Evolutionary conservation across 2,797 vertebrate genomes (phyloP).

Genomic region (Myoxocephalus aenaeus): DNA sequence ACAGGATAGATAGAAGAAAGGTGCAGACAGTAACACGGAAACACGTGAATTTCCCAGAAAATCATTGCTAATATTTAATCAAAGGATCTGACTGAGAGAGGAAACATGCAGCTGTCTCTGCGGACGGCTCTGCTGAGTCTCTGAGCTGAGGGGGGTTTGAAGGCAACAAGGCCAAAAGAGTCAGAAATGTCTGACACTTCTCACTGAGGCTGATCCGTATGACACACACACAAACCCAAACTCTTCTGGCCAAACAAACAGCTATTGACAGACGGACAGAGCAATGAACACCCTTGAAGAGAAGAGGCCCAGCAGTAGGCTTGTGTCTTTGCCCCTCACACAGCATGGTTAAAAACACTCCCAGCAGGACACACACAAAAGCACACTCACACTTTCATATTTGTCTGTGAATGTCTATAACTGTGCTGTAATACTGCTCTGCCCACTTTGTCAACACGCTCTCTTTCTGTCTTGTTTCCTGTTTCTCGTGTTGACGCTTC

Average conservation of each 20-base stretch:
- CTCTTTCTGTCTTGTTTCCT: constrained; percentile 39
- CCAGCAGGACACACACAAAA: constrained; percentile 36
- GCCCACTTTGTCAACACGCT: constrained; percentile 69
- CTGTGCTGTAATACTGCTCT: constrained; percentile 29
- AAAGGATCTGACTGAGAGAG: constrained; percentile 27
- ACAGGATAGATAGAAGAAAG: constrained; percentile 31
- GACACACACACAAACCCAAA: constrained; percentile 39
- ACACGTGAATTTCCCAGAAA: constrained; percentile 17
- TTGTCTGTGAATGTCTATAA: constrained; percentile 25
- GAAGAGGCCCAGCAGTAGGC: constrained; percentile 50
- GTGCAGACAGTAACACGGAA: not conserved
- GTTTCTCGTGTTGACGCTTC: constrained; percentile 9
- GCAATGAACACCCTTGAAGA: constrained; percentile 33
- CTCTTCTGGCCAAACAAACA: constrained; percentile 61
- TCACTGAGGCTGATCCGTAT: constrained; percentile 42
- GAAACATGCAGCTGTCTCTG: constrained; percentile 49
- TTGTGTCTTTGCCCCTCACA: constrained; percentile 47
- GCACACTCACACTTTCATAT: constrained; percentile 20
- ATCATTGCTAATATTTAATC: constrained; percentile 30
- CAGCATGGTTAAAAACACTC: constrained; percentile 59
- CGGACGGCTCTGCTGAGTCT: constrained; percentile 34
- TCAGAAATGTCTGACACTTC: constrained; percentile 38
- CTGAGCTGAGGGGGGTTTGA: not conserved
- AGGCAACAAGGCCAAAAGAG: constrained; percentile 29
- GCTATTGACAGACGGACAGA: constrained; percentile 60